Conservation (phyloP, 2,113 vertebrate species). For the Elephas maximus region DNA sequence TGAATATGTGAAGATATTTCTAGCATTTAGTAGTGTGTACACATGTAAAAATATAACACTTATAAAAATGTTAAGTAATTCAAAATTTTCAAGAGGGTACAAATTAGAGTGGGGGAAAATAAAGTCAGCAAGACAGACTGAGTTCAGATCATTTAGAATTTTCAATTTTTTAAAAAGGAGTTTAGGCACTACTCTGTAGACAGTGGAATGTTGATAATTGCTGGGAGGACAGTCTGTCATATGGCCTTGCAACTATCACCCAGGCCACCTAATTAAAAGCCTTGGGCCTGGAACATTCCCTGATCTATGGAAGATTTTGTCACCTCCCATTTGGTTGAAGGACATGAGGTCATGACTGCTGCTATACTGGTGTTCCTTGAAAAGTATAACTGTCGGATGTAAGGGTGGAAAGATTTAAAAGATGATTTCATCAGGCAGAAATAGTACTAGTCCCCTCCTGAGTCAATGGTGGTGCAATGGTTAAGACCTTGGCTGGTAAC, state of each 20-base stretch:
- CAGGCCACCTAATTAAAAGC: too few relatives aligned
- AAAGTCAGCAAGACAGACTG: not conserved
- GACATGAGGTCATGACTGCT: not conserved
- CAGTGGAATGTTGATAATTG: not conserved
- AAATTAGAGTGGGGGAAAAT: not conserved
- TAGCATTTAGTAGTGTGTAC: not conserved
- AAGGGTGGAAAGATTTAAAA: not conserved
- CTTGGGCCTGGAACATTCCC: too few relatives aligned
- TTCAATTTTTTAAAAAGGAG: not conserved
- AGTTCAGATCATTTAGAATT: not conserved
- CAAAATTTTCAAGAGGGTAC: not conserved
- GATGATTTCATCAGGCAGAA: not conserved
- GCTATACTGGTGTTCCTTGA: not conserved
- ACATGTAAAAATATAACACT: not conserved
- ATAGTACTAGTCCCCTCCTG: not conserved
- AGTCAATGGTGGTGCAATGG: not conserved
- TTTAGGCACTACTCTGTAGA: not conserved
- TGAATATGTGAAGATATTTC: not conserved
- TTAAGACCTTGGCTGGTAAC: too few relatives aligned
- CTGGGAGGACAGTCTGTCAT: too few relatives aligned
- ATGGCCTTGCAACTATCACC: too few relatives aligned
- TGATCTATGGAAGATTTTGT: not conserved
- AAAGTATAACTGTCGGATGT: not conserved
- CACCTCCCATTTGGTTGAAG: not conserved
- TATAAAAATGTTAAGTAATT: slow-evolving; percentile 11